Evolutionary conservation across 2,888 invertebrate species (phyloP).

Genomic region (Acleris literana): DNA sequence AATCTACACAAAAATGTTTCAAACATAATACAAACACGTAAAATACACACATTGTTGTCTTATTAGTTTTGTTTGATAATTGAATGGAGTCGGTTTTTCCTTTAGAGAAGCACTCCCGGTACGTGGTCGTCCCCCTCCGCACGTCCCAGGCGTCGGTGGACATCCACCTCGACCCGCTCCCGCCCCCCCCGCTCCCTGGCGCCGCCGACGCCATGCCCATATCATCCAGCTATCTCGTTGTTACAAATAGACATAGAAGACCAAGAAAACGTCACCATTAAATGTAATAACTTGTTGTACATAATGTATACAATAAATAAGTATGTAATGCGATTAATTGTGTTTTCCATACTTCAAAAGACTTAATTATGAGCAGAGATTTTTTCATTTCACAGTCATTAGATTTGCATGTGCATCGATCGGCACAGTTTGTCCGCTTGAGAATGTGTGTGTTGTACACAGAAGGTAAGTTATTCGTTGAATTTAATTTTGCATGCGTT

Average conservation of each 20-base stretch:
- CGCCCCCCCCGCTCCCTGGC: constrained; percentile 43
- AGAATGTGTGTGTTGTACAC: constrained; percentile 47
- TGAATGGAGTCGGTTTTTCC: constrained; percentile 43
- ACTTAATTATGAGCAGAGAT: constrained; percentile 69
- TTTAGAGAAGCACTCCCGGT: constrained; percentile 54
- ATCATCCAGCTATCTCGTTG: constrained; percentile 58
- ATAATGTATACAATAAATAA: constrained; percentile 56
- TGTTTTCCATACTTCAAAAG: constrained; percentile 42
- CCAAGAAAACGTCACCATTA: constrained; percentile 45
- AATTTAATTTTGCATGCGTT: constrained; percentile 41
- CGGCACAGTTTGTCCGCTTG: constrained; percentile 54
- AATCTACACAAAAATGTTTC: background rate
- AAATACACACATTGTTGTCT: background rate
- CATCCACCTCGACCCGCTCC: constrained; percentile 55
- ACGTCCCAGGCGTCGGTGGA: constrained; percentile 68
- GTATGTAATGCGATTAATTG: constrained; percentile 42
- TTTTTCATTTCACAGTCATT: constrained; percentile 50
- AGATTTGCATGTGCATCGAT: constrained; percentile 60
- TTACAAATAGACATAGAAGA: constrained; percentile 50
- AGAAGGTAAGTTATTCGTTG: constrained; percentile 49
- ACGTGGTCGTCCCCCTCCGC: constrained; percentile 61
- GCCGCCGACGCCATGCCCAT: constrained; percentile 40
- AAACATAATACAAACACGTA: background rate
- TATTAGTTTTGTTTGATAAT: constrained; percentile 10
- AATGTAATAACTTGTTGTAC: constrained; percentile 38